Percentiles rank a stretch among this genome's conserved stretches.
phyloP scores from a whole-genome alignment of 2,797 vertebrate genomes.

The Squalus acanthias region DNA sequence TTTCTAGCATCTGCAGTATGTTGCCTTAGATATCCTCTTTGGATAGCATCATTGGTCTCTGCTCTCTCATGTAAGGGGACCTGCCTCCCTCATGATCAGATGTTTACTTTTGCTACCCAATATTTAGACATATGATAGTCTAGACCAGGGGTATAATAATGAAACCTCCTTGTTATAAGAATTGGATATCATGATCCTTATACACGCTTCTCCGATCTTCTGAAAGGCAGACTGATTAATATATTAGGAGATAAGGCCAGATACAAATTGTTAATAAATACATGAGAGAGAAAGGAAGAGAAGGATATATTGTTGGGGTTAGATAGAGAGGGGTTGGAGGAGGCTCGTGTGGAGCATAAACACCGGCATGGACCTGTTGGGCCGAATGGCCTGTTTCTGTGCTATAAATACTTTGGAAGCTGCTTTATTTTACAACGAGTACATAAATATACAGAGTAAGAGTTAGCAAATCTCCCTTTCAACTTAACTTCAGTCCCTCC shows the following conservation, averaged over 20 bases:
- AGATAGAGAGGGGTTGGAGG: not conserved
- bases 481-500: not conserved
- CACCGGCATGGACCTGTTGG: not conserved
- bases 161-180: not conserved
- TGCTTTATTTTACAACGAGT: not conserved
- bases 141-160: not conserved
- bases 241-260: not conserved
- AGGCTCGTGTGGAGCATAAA: not conserved
- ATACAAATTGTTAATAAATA: not conserved
- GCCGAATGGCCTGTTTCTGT: too few relatives aligned
- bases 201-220: not conserved
- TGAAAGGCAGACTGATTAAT: not conserved
- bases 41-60: too few relatives aligned
- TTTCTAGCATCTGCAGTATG: too few relatives aligned
- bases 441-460: not conserved
- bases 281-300: not conserved
- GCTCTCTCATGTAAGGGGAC: too few relatives aligned
- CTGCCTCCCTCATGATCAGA: too few relatives aligned
- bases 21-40: too few relatives aligned
- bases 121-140: too few relatives aligned
- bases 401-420: not conserved
- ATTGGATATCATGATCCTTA: not conserved
- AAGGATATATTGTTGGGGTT: not conserved
- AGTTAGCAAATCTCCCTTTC: not conserved
- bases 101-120: too few relatives aligned